Percentiles rank a stretch among this genome's conserved stretches.
Evolutionary conservation across 1,140 invertebrate genomes (phyloP).

Genomic region (Frieseomelitta varia): DNA sequence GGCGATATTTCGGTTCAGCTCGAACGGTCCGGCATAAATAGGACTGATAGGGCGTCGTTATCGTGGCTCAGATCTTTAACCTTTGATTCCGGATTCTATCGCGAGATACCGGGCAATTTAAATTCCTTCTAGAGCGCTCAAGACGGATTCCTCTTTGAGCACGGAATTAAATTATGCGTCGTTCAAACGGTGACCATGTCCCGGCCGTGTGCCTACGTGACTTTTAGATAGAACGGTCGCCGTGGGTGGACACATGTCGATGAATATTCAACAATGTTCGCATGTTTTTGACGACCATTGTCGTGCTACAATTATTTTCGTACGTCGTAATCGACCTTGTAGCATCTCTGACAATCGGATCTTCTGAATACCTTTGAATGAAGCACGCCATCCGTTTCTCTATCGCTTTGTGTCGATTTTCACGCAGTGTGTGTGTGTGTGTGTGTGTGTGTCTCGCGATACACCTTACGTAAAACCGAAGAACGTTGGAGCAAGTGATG

Average conservation of each 20-base stretch:
- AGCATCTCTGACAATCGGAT: not conserved
- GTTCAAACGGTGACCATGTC: conserved; percentile 35
- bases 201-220: conserved; percentile 43
- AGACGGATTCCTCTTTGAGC: conserved; percentile 38
- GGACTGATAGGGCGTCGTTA: conserved; percentile 22
- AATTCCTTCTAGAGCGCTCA: conserved; percentile 51
- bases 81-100: conserved; percentile 59
- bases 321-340: not conserved
- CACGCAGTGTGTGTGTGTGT: not conserved
- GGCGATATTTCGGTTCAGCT: conserved; percentile 1
- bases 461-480: conserved; percentile 21
- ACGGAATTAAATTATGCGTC: conserved; percentile 52
- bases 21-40: not conserved
- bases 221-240: conserved; percentile 38
- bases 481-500: conserved; percentile 19
- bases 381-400: not conserved
- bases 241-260: conserved; percentile 33
- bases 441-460: too few relatives aligned
- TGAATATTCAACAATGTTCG: conserved; percentile 46
- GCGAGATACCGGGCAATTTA: conserved; percentile 45
- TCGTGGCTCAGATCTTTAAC: conserved; percentile 19
- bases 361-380: not conserved
- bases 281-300: not conserved
- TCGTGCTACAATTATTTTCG: conserved; percentile 9
- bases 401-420: not conserved